Base-by-base conservation (phyloP, 1,140 invertebrate species). In the Copidosoma floridanum region DNA sequence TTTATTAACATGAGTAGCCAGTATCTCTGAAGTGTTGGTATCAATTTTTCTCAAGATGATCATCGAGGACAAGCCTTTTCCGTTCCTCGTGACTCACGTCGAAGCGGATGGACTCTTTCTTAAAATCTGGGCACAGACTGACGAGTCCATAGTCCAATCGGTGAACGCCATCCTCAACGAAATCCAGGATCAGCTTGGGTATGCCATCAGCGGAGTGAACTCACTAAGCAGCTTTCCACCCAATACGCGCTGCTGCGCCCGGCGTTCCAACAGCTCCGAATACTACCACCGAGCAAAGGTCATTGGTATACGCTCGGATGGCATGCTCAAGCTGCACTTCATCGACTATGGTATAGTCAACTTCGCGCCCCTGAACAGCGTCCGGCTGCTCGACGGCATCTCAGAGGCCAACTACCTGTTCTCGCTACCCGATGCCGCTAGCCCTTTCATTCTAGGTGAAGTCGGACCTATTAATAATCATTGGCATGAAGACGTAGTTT, bases 311-410 rank as follows among this genome's bases (percentile, higher is more conserved):
- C 53, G 82, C 14, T 60, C 73, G 2, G 80, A 80, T 48, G 78
- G 80, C 16, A 71, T 78, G 43, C 79, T 87, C 16, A 72, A 82
- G 60, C 84, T 90, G 3, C 82, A 85, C 37, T 88, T 89, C 54
- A 80, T 90, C 5, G 89, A 91, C 73, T 90, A 86, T 70, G 89
- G 89, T 55, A 88, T 88, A 59, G 77, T 77, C 48, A 84, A 85
- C 61, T 68, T 81, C n/a, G 74, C 87, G 27, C 72, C 81, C 3
- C 62, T 81, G 27, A 73, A 76, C 24, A 82, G 85, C 61, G 82
- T 88, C 10, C 71, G 86, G 63, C 73, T 83, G 21, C 66, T 87
- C 43, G 79, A 84, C 47, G 75, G 68, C 16, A 81, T 82, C 65
- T 77, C 78, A 38, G 77, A 81, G 20, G 69, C 80, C 27, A 64